phyloP scores from a whole-genome alignment of 2,113 vertebrate genomes.

The Carassius gibelio region DNA sequence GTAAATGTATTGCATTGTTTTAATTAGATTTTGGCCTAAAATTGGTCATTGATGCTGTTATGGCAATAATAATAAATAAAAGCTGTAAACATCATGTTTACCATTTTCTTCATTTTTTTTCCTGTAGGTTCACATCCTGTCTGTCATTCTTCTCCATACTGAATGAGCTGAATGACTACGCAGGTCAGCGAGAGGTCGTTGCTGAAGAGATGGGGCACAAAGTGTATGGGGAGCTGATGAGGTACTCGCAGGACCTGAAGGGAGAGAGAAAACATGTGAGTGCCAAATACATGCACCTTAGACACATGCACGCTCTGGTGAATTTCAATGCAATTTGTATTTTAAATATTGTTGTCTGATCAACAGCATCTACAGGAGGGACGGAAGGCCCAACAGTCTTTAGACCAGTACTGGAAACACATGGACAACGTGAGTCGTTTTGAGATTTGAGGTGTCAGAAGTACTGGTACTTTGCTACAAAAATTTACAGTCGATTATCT shows the following conservation, averaged over 20 bases:
- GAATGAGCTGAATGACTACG: conserved; percentile 95
- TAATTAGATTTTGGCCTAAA: not conserved
- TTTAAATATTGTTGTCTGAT: conserved; percentile 48
- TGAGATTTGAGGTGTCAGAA: not conserved
- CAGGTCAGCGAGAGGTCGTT: conserved; percentile 96
- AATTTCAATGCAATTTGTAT: too few relatives aligned
- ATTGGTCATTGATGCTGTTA: not conserved
- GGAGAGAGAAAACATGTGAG: conserved; percentile 94
- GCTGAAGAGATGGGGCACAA: conserved; percentile 96
- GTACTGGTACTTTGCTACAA: not conserved
- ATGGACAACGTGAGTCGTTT: conserved; percentile 94
- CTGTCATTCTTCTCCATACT: conserved; percentile 93
- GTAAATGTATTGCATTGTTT: not conserved
- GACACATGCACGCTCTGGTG: not conserved
- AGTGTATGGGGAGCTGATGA: conserved; percentile 95
- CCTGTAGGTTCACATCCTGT: conserved; percentile 91
- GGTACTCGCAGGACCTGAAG: conserved; percentile 94
- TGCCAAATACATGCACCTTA: conserved; percentile 25
- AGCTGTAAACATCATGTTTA: not conserved
- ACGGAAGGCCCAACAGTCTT: conserved; percentile 93
- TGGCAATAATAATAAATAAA: not conserved
- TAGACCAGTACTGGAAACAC: conserved; percentile 98
- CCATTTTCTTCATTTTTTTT: conserved; percentile 39
- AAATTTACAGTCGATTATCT: too few relatives aligned
- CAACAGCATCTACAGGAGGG: conserved; percentile 96